These are phyloP conservation scores for Oxyura jamaicensis DNA, from an alignment of 2,113 vertebrate genomes.

Conservation along the genomic window DNA sequence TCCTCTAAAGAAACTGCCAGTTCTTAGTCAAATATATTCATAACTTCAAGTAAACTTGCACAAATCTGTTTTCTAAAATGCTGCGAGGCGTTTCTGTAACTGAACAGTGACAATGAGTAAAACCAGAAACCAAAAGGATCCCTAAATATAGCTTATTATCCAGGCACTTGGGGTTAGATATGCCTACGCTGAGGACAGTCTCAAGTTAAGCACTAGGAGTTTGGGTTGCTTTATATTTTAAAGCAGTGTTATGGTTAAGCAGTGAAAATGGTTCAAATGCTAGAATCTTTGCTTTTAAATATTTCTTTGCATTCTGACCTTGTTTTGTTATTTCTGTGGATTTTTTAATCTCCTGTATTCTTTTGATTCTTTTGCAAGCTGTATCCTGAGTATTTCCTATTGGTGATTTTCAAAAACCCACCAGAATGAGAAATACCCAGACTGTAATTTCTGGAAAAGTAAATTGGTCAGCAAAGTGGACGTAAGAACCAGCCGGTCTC, in stretches of 20 bases:
- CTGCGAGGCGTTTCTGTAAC: background rate
- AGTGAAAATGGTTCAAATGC: background rate
- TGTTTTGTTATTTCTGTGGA: background rate
- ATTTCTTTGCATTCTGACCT: background rate
- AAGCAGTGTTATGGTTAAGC: background rate
- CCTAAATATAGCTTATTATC: slow-evolving; percentile 51
- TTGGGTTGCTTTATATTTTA: background rate
- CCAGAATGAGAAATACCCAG: background rate
- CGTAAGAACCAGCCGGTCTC: background rate
- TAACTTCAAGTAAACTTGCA: background rate
- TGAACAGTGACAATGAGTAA: background rate
- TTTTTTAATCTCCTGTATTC: accelerated
- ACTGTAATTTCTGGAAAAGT: background rate
- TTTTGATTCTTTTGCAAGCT: no score
- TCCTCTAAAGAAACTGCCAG: background rate
- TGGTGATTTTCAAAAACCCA: background rate
- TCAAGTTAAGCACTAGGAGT: background rate
- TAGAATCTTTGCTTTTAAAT: background rate
- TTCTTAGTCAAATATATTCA: background rate
- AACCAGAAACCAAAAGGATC: slow-evolving; percentile 1
- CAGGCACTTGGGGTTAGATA: background rate
- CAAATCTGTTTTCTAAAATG: background rate
- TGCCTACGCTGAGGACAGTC: background rate
- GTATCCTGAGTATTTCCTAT: accelerated
- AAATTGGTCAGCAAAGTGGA: background rate